A percentile compares a stretch with the other conserved stretches of the same genome.
phyloP scores from a whole-genome alignment of 2,113 vertebrate species.

The Pomatostomus ruficeps region DNA sequence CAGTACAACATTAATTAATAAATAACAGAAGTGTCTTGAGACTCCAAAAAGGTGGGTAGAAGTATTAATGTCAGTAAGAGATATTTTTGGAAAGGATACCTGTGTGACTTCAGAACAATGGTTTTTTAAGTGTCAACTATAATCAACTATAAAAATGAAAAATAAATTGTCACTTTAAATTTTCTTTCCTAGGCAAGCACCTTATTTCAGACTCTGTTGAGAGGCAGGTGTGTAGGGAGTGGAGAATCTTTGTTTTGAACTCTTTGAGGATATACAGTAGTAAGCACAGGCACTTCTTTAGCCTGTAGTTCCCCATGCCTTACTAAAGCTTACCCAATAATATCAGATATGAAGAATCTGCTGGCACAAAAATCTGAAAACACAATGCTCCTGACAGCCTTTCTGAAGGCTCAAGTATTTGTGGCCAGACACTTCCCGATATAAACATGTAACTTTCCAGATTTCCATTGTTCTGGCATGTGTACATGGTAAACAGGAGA shows the following conservation, averaged over 20 bases:
- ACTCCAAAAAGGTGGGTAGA: background rate
- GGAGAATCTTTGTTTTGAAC: background rate
- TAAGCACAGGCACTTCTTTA: background rate
- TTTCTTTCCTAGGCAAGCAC: background rate
- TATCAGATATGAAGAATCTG: background rate
- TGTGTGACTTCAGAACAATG: background rate
- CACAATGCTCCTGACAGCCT: background rate
- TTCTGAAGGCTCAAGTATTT: background rate
- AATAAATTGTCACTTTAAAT: conserved; percentile 15
- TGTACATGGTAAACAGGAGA: background rate
- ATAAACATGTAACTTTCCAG: background rate
- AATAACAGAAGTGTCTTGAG: background rate
- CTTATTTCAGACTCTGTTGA: background rate
- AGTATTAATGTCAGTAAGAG: conserved; percentile 14
- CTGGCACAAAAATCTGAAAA: background rate
- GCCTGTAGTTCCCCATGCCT: background rate
- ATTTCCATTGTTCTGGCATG: background rate
- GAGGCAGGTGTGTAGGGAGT: background rate
- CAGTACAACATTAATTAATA: conserved; percentile 43
- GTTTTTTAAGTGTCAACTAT: background rate
- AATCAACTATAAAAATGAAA: conserved; percentile 53
- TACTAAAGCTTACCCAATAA: background rate
- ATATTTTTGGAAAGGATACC: conserved; percentile 28
- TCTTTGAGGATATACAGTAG: background rate
- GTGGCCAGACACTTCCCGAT: background rate